Percentiles rank a stretch among this genome's conserved stretches.
These are phyloP conservation scores for Neodiprion lecontei DNA, from an alignment of 1,140 invertebrate species.

Conservation along the genomic window DNA sequence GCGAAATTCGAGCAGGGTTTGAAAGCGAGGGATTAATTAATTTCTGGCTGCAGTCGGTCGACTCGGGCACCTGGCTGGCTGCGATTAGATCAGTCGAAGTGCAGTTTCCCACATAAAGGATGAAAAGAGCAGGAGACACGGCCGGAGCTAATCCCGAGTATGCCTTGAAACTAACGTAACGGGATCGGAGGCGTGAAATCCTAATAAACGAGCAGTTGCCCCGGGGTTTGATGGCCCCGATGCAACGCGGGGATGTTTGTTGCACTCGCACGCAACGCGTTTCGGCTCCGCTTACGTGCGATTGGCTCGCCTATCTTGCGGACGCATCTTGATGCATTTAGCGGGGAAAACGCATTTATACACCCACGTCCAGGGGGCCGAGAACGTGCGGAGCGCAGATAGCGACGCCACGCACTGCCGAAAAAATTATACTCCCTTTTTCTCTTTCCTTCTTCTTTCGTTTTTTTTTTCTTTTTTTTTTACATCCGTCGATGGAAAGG, in stretches of 20 bases:
- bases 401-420: slow-evolving; percentile 30
- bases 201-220: slow-evolving; percentile 58
- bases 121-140: neutral
- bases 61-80: too few relatives aligned
- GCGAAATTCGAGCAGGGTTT: too few relatives aligned
- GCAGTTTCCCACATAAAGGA: neutral
- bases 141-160: neutral
- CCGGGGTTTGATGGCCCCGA: neutral
- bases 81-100: too few relatives aligned
- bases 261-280: slow-evolving; percentile 9
- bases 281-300: neutral
- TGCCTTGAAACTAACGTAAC: slow-evolving; percentile 30
- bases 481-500: neutral
- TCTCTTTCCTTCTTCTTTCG: slow-evolving; percentile 16
- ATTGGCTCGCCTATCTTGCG: slow-evolving; percentile 29
- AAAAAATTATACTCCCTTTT: slow-evolving; percentile 19
- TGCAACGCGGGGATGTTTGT: slow-evolving; percentile 5
- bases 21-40: too few relatives aligned
- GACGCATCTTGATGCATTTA: slow-evolving; percentile 32
- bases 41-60: too few relatives aligned
- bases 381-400: slow-evolving; percentile 31
- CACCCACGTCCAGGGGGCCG: neutral
- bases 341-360: slow-evolving; percentile 35
- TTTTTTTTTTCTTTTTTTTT: slow-evolving; percentile 8
- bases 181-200: slow-evolving; percentile 54